These are phyloP conservation scores for Drosophila neoperkinsi DNA, from an alignment of 2,888 invertebrate genomes.

Conservation along the genomic window DNA sequence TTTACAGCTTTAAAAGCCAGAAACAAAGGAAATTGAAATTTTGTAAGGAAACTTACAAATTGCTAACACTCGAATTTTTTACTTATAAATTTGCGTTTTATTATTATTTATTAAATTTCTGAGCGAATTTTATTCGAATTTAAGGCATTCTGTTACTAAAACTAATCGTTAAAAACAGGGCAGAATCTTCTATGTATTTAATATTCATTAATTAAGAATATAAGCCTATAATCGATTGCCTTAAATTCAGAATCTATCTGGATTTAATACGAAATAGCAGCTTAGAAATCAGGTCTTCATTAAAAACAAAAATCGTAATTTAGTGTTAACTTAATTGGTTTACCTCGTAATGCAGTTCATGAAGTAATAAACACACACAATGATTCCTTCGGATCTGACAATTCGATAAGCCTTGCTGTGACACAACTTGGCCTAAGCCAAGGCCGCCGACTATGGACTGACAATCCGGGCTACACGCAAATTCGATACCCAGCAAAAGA, in stretches of 20 bases:
- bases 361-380: constrained; percentile 20
- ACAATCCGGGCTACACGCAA: constrained; percentile 29
- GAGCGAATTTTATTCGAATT: neutral
- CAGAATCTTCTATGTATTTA: neutral
- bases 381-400: neutral
- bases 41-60: neutral
- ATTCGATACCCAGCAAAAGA: constrained; percentile 26
- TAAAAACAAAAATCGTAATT: neutral
- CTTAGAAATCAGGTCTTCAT: too few relatives aligned
- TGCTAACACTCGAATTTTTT: neutral
- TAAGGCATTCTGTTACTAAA: neutral
- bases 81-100: neutral
- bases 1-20: neutral
- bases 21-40: too few relatives aligned
- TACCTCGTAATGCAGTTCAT: constrained; percentile 4
- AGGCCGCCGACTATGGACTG: constrained; percentile 26
- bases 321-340: neutral
- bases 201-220: rapidly evolving
- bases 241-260: neutral
- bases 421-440: constrained; percentile 16
- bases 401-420: constrained; percentile 6
- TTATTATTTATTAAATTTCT: neutral
- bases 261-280: too few relatives aligned
- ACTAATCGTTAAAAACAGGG: neutral
- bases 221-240: neutral